Base-by-base conservation (phyloP, 2,888 invertebrate species). In the Patella pellucida region DNA sequence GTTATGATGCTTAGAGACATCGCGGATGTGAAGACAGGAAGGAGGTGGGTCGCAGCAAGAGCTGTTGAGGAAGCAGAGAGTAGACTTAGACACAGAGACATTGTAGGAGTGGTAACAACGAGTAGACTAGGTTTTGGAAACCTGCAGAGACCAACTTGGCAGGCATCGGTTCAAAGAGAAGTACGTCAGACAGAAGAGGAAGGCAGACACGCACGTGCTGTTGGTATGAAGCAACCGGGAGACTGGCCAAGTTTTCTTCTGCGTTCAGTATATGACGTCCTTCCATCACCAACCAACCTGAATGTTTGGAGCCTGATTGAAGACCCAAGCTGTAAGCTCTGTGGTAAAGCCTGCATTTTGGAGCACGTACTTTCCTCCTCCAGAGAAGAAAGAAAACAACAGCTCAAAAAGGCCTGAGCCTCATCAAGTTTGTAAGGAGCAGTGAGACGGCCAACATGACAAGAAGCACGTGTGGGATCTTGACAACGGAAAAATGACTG, bases 191-290 rank as follows among this genome's bases (percentile, higher is more conserved):
- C 16, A 52, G 52, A 74, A 54, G 27, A 54, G 54, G 27, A 69
- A 67, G 67, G 67, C 74, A 68, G 23, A 68, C 12, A 14, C 52
- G 41, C n/a, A 27, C 27, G 3, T 27, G 74, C 52, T 14, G 74
- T 69, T 23, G 14, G 31, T 16, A 74, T 74, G 19, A 69, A 56
- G 19, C 56, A 69, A 52, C 69, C 51, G 51, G 74, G 69, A 27
- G 27, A 3, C 27, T 27, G 27, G 27, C 1, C n/a, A 52, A 68
- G 52, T 19, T 52, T 71, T 16, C 52, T 52, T 7, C 54, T 71
- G 15, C 51, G 23, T 9, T 50, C 31, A 16, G 50, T 52, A 56
- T 56, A 52, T 41, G 72, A 72, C 41, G 67, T 67, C 1, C 52
- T 72, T 19, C 62, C 1, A 67, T 27, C 72, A 27, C 51, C 68